A percentile compares a stretch with the other conserved stretches of the same genome.
These are phyloP conservation scores for Plagiodera versicolora DNA, from an alignment of 2,888 invertebrate genomes.

Conservation along the genomic window DNA sequence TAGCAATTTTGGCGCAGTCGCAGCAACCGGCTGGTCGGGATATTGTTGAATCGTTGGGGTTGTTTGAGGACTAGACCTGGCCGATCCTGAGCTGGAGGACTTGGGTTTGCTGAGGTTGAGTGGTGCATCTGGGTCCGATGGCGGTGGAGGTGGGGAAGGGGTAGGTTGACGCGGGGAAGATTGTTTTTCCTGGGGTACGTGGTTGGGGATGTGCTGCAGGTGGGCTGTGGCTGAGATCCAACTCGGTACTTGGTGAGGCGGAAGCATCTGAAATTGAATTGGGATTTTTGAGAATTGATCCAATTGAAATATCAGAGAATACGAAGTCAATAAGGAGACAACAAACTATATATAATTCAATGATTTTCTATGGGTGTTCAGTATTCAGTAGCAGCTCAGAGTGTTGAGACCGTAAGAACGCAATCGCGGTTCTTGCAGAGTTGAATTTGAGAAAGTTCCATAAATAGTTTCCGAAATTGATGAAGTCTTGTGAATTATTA, in stretches of 20 bases:
- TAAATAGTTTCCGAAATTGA: no score
- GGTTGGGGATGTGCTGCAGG: conserved; percentile 68
- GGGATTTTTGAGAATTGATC: no score
- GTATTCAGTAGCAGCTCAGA: no score
- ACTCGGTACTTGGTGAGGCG: conserved; percentile 58
- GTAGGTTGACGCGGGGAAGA: conserved; percentile 49
- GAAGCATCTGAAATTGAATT: conserved; percentile 56
- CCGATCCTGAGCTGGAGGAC: conserved; percentile 58
- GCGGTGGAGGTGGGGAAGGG: conserved; percentile 53
- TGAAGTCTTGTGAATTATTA: not conserved
- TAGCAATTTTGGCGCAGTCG: conserved; percentile 61
- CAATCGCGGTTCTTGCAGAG: not conserved
- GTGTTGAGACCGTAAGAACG: no score
- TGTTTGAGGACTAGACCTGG: conserved; percentile 58
- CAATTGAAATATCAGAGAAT: no score
- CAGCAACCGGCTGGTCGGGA: conserved; percentile 60
- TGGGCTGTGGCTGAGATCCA: conserved; percentile 73
- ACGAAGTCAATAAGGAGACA: no score
- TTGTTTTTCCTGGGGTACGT: conserved; percentile 43
- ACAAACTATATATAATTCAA: no score
- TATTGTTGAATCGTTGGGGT: conserved; percentile 47
- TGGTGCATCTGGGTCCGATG: conserved; percentile 75
- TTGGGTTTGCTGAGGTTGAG: conserved; percentile 89
- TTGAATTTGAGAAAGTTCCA: not conserved
- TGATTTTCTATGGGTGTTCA: no score